These are phyloP conservation scores for Periophthalmus magnuspinnatus DNA, from an alignment of 2,797 vertebrate species.

Conservation along the genomic window DNA sequence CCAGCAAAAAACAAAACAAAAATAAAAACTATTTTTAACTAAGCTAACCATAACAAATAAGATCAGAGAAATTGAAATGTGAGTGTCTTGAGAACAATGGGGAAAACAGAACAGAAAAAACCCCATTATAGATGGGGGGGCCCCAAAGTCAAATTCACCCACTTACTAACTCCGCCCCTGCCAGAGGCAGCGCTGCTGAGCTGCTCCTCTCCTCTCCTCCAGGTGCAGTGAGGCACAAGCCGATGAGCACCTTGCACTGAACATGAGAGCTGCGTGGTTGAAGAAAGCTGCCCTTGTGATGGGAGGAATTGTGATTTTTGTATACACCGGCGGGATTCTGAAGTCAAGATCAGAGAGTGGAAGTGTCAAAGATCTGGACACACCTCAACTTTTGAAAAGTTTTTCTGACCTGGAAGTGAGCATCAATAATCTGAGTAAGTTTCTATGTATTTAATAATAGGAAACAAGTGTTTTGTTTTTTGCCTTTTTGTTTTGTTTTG, in stretches of 20 bases:
- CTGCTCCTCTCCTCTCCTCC: background rate
- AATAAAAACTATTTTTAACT: too few species aligned
- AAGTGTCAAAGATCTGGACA: accelerated
- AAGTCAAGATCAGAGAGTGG: accelerated
- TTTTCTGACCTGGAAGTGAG: slow-evolving; percentile 25
- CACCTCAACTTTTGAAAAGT: accelerated
- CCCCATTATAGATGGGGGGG: too few species aligned
- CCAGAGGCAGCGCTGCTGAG: too few species aligned
- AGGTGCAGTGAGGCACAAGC: background rate
- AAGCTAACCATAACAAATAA: too few species aligned
- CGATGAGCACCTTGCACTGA: accelerated
- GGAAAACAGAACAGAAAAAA: too few species aligned
- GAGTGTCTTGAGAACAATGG: too few species aligned
- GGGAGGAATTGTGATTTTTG: background rate
- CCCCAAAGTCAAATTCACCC: too few species aligned
- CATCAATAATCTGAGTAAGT: slow-evolving; percentile 50
- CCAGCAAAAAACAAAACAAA: too few species aligned
- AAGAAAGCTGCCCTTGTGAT: background rate
- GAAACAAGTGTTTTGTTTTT: background rate
- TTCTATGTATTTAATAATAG: background rate
- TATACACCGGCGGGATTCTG: background rate
- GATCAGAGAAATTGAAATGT: too few species aligned
- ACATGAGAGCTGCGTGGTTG: slow-evolving; percentile 13
- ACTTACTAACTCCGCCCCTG: too few species aligned
- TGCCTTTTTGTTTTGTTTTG: background rate